A percentile compares a stretch with the other conserved stretches of the same genome.
Conservation (phyloP, 2,113 vertebrate species). For the Narcine bancroftii region DNA sequence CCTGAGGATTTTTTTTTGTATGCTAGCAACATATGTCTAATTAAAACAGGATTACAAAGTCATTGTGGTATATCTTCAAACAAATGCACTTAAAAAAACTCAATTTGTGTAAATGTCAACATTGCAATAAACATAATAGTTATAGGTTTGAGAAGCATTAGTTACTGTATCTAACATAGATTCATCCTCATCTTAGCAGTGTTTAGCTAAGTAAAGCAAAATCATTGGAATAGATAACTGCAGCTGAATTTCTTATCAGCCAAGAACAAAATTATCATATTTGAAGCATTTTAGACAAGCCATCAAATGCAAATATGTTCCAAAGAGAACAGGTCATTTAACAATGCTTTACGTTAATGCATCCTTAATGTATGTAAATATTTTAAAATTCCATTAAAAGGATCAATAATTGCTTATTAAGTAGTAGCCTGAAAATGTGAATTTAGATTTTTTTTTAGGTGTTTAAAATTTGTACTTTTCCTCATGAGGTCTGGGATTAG, state of each 20-base stretch:
- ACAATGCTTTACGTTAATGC: conserved; percentile 38
- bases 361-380: conserved; percentile 39
- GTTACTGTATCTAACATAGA: conserved; percentile 43
- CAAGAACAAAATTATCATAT: conserved; percentile 39
- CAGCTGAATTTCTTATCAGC: conserved; percentile 39
- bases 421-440: conserved; percentile 10
- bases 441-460: conserved; percentile 40
- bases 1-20: conserved; percentile 64
- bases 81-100: conserved; percentile 67
- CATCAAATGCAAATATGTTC: conserved; percentile 5
- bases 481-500: conserved; percentile 46
- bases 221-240: conserved; percentile 24
- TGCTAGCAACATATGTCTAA: conserved; percentile 83
- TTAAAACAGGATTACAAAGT: conserved; percentile 94
- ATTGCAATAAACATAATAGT: conserved; percentile 57
- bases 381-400: conserved; percentile 42
- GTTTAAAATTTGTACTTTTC: conserved; percentile 39
- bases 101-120: conserved; percentile 80
- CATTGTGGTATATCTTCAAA: conserved; percentile 75
- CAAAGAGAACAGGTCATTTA: neutral
- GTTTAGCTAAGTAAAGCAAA: conserved; percentile 38
- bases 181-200: conserved; percentile 39
- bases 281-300: conserved; percentile 23
- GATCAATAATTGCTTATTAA: conserved; percentile 40
- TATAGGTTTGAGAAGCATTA: conserved; percentile 53